A percentile compares a stretch with the other conserved stretches of the same genome.
Conservation (phyloP, 2,888 invertebrate genomes). For the Pasiphila rectangulata region DNA sequence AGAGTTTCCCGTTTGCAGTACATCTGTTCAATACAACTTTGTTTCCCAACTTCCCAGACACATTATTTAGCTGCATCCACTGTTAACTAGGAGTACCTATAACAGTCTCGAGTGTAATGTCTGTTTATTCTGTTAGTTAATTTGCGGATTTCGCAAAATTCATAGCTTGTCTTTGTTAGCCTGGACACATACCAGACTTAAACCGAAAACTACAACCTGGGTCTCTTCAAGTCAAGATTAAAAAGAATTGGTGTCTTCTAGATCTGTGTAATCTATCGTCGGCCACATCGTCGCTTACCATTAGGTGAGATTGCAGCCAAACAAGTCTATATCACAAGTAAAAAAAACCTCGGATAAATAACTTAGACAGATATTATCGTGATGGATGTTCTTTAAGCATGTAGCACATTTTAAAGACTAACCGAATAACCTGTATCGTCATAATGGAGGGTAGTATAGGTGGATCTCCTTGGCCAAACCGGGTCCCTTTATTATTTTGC, state of each 20-base stretch:
- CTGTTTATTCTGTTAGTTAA: not conserved
- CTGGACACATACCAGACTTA: too few relatives aligned
- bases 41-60: slow-evolving; percentile 16
- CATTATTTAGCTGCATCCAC: slow-evolving; percentile 5
- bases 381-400: too few relatives aligned
- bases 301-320: too few relatives aligned
- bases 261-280: too few relatives aligned
- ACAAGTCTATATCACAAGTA: too few relatives aligned
- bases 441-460: not conserved
- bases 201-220: too few relatives aligned
- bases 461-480: slow-evolving; percentile 18
- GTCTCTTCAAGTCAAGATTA: too few relatives aligned
- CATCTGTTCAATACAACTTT: slow-evolving; percentile 7
- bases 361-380: too few relatives aligned
- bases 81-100: not conserved
- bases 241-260: too few relatives aligned
- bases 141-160: not conserved
- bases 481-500: slow-evolving; percentile 16
- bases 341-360: too few relatives aligned
- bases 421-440: not conserved
- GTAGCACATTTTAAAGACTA: too few relatives aligned
- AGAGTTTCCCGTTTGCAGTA: slow-evolving; percentile 10
- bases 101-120: not conserved
- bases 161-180: not conserved
- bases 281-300: too few relatives aligned